phyloP scores from a whole-genome alignment of 2,797 vertebrate species.

The Catamblyrhynchus diadema region DNA sequence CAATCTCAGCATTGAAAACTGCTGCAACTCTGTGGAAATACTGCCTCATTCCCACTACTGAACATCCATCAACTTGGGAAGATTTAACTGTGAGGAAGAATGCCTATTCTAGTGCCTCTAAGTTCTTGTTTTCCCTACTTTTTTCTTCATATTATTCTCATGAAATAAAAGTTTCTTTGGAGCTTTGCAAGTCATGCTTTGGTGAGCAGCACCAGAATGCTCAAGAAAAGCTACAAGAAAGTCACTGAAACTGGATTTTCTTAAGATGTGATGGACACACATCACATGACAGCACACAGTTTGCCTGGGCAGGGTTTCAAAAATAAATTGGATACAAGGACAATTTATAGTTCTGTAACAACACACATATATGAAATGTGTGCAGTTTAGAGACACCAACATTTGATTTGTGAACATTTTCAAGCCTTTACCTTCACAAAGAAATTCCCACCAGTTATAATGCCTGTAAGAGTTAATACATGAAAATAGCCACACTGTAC shows the following conservation, averaged over 20 bases:
- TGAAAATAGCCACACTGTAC: background rate
- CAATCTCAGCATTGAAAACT: background rate
- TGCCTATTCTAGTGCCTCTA: background rate
- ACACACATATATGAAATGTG: background rate
- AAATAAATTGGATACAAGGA: accelerated
- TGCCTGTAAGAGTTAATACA: background rate
- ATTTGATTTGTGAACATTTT: background rate
- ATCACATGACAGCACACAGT: background rate
- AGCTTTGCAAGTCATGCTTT: background rate
- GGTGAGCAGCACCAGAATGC: background rate
- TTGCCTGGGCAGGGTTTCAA: background rate
- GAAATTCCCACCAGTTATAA: background rate
- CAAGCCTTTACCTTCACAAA: background rate
- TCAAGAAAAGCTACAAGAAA: background rate
- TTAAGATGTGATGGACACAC: background rate
- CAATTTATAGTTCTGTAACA: background rate
- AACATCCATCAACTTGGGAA: background rate
- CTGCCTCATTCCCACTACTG: background rate
- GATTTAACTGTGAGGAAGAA: background rate
- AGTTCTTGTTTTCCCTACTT: background rate
- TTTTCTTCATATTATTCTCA: background rate
- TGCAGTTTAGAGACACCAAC: background rate
- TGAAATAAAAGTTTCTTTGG: background rate
- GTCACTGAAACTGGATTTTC: background rate
- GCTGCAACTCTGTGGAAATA: background rate